phyloP scores from a whole-genome alignment of 2,797 vertebrate species.

The Alfaro cultratus region DNA sequence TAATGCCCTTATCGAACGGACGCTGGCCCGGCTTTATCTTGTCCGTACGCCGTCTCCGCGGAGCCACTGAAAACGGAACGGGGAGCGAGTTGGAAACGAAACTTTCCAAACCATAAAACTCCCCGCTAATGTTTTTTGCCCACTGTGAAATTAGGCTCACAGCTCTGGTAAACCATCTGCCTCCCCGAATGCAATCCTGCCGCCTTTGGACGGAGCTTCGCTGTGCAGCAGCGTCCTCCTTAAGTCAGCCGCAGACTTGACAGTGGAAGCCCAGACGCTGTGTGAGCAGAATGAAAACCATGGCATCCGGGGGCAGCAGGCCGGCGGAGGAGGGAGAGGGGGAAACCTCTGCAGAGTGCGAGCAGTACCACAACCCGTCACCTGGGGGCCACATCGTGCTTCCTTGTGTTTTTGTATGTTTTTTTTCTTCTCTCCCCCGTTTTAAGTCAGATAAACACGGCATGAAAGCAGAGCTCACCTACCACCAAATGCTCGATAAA shows the following conservation, averaged over 20 bases:
- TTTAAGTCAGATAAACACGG: slow-evolving; percentile 55
- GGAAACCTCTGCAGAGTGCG: slow-evolving; percentile 41
- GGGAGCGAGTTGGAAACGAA: slow-evolving; percentile 21
- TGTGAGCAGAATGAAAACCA: slow-evolving; percentile 60
- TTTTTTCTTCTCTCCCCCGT: neutral
- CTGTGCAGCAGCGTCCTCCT: slow-evolving; percentile 37
- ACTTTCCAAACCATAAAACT: slow-evolving; percentile 29
- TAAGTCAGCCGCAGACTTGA: slow-evolving; percentile 57
- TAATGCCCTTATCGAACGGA: neutral
- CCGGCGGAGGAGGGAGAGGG: neutral
- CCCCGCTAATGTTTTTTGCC: slow-evolving; percentile 28
- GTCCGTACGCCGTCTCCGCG: neutral
- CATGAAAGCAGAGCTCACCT: slow-evolving; percentile 61
- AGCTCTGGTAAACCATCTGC: slow-evolving; percentile 45
- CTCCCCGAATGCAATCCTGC: slow-evolving; percentile 25
- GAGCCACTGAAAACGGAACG: slow-evolving; percentile 12
- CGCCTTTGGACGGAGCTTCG: slow-evolving; percentile 30
- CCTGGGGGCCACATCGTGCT: slow-evolving; percentile 76
- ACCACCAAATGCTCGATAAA: slow-evolving; percentile 55
- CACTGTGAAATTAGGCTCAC: slow-evolving; percentile 31
- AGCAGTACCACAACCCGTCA: slow-evolving; percentile 42
- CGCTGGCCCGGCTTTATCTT: neutral
- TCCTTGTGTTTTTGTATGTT: neutral
- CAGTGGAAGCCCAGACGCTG: slow-evolving; percentile 49
- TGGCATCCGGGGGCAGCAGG: slow-evolving; percentile 24